phyloP scores from a whole-genome alignment of 2,113 vertebrate genomes.

The Drymodes brunneopygia region DNA sequence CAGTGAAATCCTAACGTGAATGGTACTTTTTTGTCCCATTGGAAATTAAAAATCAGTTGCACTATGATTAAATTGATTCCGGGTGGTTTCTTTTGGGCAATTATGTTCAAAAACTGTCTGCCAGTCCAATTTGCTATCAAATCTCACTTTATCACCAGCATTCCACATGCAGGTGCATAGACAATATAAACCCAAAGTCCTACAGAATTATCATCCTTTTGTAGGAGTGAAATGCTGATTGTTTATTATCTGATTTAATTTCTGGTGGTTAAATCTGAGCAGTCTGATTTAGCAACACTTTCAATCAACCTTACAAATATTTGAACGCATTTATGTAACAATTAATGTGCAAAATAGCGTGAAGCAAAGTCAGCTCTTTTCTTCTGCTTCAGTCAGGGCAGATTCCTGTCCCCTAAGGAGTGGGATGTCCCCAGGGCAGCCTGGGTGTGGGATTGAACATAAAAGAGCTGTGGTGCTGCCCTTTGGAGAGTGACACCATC shows the following conservation, averaged over 20 bases:
- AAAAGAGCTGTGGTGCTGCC: not conserved
- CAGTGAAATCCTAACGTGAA: slow-evolving; percentile 14
- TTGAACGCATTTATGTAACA: not conserved
- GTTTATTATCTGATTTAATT: slow-evolving; percentile 65
- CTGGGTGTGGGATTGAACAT: not conserved
- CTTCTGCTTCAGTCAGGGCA: not conserved
- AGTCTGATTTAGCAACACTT: slow-evolving; percentile 33
- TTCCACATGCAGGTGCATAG: slow-evolving; percentile 39
- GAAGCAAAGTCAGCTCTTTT: not conserved
- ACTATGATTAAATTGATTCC: slow-evolving; percentile 72
- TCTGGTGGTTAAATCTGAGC: slow-evolving; percentile 35
- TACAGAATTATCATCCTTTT: slow-evolving; percentile 40
- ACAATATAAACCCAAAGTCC: slow-evolving; percentile 15
- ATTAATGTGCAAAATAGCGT: not conserved
- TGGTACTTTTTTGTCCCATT: slow-evolving; percentile 40
- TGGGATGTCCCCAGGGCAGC: not conserved
- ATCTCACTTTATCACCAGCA: slow-evolving; percentile 49
- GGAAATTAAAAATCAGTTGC: slow-evolving; percentile 65
- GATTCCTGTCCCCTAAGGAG: not conserved
- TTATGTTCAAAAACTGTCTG: slow-evolving; percentile 71
- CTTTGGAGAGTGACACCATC: not conserved
- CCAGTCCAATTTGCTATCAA: slow-evolving; percentile 72
- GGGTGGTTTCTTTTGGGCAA: slow-evolving; percentile 67
- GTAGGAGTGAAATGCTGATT: slow-evolving; percentile 37
- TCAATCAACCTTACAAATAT: slow-evolving; percentile 47